Evolutionary conservation across 2,113 vertebrate genomes (phyloP).

Genomic region (Pomatostomus ruficeps): DNA sequence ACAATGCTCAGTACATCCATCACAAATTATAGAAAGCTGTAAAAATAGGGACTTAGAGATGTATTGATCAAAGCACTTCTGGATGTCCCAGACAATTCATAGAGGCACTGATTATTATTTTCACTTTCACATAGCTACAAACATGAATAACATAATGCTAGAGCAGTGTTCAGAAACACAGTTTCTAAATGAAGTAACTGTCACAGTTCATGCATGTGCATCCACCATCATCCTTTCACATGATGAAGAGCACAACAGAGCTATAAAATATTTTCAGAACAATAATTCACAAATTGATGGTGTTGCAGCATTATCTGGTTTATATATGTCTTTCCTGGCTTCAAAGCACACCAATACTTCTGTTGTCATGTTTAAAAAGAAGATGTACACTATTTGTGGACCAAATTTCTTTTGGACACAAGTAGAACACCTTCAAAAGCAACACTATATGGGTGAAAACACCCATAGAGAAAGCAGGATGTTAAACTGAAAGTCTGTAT

Average conservation of each 20-base stretch:
- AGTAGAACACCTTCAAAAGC: neutral
- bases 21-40: neutral
- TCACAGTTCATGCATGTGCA: neutral
- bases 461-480: neutral
- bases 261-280: neutral
- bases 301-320: neutral
- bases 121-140: neutral
- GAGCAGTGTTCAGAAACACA: neutral
- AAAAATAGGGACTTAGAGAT: neutral
- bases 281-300: neutral
- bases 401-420: neutral
- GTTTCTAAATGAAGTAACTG: neutral
- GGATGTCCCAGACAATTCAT: neutral
- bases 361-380: neutral
- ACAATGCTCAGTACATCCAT: neutral
- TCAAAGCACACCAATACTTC: neutral
- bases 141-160: neutral
- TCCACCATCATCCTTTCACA: neutral
- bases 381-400: fast-evolving
- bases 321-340: neutral
- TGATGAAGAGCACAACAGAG: neutral
- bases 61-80: neutral
- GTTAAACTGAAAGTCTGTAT: neutral
- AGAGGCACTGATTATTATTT: neutral
- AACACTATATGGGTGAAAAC: neutral